Evolutionary conservation across 2,888 invertebrate genomes (phyloP).

Genomic region (Ochlodes sylvanus): DNA sequence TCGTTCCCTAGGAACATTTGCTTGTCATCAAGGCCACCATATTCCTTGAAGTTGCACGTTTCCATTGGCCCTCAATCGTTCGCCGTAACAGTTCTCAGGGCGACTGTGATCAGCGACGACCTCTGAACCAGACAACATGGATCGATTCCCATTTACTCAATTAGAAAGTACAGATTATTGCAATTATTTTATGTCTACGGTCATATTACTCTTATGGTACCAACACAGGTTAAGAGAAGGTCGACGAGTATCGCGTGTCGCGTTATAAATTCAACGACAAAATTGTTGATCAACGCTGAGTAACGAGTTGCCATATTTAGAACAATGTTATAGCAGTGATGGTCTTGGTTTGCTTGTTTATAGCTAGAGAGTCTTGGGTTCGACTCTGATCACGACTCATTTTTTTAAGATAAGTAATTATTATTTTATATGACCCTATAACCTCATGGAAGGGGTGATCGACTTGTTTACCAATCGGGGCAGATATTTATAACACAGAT

Average conservation of each 20-base stretch:
- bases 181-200: slow-evolving; percentile 13
- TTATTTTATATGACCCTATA: too few relatives aligned
- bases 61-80: background rate
- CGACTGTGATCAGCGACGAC: slow-evolving; percentile 48
- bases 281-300: too few relatives aligned
- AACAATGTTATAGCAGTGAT: too few relatives aligned
- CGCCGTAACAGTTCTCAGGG: slow-evolving; percentile 18
- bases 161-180: slow-evolving; percentile 27
- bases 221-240: background rate
- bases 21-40: background rate
- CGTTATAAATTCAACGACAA: background rate
- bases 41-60: background rate
- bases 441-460: too few relatives aligned
- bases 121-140: slow-evolving; percentile 63
- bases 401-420: too few relatives aligned
- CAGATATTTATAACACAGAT: too few relatives aligned
- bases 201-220: slow-evolving; percentile 3
- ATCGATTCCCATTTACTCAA: slow-evolving; percentile 49
- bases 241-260: background rate
- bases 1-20: too few relatives aligned
- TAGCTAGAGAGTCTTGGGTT: too few relatives aligned
- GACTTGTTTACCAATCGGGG: too few relatives aligned
- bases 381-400: too few relatives aligned
- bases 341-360: too few relatives aligned
- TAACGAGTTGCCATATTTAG: too few relatives aligned